Percentiles rank a stretch among this genome's conserved stretches.
Conservation (phyloP, 2,797 vertebrate species). For the Hozukius guyotensis region DNA sequence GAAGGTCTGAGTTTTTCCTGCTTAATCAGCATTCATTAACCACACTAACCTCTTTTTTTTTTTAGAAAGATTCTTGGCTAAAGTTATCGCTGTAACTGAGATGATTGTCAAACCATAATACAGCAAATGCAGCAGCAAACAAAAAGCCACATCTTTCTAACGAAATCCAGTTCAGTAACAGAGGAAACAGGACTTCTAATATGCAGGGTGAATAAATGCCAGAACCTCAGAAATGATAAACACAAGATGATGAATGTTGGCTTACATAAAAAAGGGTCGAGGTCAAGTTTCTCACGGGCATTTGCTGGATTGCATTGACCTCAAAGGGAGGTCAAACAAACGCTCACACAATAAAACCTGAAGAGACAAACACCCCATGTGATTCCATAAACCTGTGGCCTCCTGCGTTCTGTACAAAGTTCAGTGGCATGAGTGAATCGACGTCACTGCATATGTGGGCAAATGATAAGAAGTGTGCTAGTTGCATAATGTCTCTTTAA, state of each 20-base stretch:
- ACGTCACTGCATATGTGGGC: conserved; percentile 28
- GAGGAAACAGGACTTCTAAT: conserved; percentile 27
- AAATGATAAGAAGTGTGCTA: conserved; percentile 40
- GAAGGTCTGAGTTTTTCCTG: neutral
- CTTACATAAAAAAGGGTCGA: conserved; percentile 32
- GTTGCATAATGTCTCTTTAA: conserved; percentile 50
- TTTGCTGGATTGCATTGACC: conserved; percentile 18
- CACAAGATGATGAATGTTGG: conserved; percentile 22
- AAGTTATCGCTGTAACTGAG: neutral
- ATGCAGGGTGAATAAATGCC: neutral
- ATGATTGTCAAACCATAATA: conserved; percentile 8
- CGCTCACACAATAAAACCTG: conserved; percentile 21
- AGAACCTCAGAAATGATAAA: conserved; percentile 13
- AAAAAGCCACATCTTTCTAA: conserved; percentile 8
- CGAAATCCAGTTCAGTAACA: neutral
- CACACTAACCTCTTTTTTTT: neutral
- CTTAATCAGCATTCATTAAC: conserved; percentile 2
- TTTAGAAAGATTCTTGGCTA: neutral
- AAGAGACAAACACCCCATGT: conserved; percentile 1
- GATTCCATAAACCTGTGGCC: conserved; percentile 29
- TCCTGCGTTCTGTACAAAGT: conserved; percentile 48
- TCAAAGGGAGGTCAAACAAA: conserved; percentile 34
- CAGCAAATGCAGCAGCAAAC: neutral
- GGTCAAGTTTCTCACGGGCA: conserved; percentile 21
- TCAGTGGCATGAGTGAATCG: conserved; percentile 11